These are phyloP conservation scores for Euthynnus affinis DNA, from an alignment of 2,797 vertebrate genomes.

Conservation along the genomic window DNA sequence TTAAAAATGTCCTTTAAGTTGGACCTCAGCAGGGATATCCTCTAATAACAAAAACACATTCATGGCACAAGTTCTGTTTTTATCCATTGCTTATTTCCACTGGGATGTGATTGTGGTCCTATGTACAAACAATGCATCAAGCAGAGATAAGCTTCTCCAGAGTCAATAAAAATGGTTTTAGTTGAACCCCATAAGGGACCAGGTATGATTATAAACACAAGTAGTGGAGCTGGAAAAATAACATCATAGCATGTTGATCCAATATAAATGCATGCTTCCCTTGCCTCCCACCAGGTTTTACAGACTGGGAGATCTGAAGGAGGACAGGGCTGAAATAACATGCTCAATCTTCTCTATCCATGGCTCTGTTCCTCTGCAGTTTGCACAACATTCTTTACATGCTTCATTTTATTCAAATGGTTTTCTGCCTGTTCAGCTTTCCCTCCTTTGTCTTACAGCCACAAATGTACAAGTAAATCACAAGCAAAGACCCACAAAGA, in stretches of 20 bases:
- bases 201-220: conserved; percentile 75
- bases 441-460: conserved; percentile 38
- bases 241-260: conserved; percentile 79
- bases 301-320: conserved; percentile 69
- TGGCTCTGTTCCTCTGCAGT: conserved; percentile 51
- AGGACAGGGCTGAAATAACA: conserved; percentile 73
- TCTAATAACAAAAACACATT: conserved; percentile 61
- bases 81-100: conserved; percentile 72
- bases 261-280: conserved; percentile 81
- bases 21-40: conserved; percentile 23
- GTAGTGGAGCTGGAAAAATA: conserved; percentile 67
- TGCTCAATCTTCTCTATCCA: conserved; percentile 69
- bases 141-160: conserved; percentile 71
- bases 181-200: conserved; percentile 68
- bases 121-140: conserved; percentile 72
- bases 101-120: conserved; percentile 65
- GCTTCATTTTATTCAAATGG: conserved; percentile 67
- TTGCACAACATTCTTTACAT: conserved; percentile 68
- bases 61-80: conserved; percentile 38
- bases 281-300: conserved; percentile 77
- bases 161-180: conserved; percentile 84
- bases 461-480: conserved; percentile 50
- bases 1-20: conserved; percentile 60
- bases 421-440: conserved; percentile 34
- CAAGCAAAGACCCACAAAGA: conserved; percentile 28